Conservation (phyloP, 2,113 vertebrate genomes). For the Conger conger region DNA sequence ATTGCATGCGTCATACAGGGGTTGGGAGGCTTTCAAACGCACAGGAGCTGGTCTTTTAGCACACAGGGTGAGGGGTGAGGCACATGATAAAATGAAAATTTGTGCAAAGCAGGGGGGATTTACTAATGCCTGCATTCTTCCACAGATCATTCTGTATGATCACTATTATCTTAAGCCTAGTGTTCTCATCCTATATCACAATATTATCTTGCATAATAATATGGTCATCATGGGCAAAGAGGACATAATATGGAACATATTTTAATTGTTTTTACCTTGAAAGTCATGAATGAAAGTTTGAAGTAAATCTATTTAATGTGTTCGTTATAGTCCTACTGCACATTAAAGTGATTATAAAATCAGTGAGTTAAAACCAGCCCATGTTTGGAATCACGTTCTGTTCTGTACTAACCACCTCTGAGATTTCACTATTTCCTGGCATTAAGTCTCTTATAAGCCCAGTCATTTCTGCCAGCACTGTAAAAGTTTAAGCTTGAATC, state of each 20-base stretch:
- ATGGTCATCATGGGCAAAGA: not conserved
- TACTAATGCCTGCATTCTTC: not conserved
- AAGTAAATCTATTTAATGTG: not conserved
- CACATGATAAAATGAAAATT: not conserved
- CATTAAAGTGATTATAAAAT: not conserved
- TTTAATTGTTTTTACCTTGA: not conserved
- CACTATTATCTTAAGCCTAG: no score
- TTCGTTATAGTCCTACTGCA: not conserved
- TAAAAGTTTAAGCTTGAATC: constrained; percentile 27
- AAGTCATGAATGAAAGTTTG: not conserved
- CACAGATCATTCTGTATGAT: not conserved
- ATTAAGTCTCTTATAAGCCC: constrained; percentile 20
- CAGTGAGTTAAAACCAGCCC: not conserved
- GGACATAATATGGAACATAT: not conserved
- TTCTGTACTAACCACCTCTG: not conserved
- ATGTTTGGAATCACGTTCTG: not conserved
- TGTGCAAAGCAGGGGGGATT: not conserved
- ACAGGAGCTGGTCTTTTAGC: not conserved
- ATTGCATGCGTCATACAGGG: constrained; percentile 22
- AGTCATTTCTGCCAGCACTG: constrained; percentile 27
- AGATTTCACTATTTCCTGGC: constrained; percentile 29
- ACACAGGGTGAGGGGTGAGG: not conserved
- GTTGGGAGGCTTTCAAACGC: not conserved
- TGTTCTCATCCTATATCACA: no score
- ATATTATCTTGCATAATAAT: not conserved